phyloP scores from a whole-genome alignment of 1,140 invertebrate species.

The Drosophila lacertosa region DNA sequence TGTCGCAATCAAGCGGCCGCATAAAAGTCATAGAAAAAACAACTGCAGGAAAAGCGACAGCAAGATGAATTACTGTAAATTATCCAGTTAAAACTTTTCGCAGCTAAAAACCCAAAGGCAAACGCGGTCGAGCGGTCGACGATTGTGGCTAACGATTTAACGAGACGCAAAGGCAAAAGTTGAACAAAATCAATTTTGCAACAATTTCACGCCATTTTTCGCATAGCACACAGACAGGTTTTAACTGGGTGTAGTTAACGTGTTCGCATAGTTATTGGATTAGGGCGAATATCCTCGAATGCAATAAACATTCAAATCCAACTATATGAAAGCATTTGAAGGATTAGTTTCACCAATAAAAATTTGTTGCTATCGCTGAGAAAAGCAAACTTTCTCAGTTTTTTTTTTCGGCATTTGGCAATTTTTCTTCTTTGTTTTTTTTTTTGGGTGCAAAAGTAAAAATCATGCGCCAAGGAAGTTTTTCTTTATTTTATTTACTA shows the following conservation, averaged over 20 bases:
- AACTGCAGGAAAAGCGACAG: conserved; percentile 50
- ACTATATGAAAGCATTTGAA: no score
- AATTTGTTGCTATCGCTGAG: neutral
- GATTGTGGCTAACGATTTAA: conserved; percentile 27
- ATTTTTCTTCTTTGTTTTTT: no score
- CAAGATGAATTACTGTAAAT: conserved; percentile 80
- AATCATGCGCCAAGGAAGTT: conserved; percentile 71
- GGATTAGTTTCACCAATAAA: neutral
- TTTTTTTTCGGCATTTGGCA: conserved; percentile 35
- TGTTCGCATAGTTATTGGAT: no score
- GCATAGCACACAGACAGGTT: neutral
- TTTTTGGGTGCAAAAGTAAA: conserved; percentile 56
- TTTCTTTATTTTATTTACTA: conserved; percentile 2
- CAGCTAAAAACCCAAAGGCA: neutral
- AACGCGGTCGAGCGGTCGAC: neutral
- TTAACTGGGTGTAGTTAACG: neutral
- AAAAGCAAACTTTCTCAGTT: neutral
- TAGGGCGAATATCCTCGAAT: no score
- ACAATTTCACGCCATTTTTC: conserved; percentile 23
- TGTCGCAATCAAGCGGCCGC: conserved; percentile 71
- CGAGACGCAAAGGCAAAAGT: conserved; percentile 13
- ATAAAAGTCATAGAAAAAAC: neutral
- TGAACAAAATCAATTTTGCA: conserved; percentile 21
- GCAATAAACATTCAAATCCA: no score
- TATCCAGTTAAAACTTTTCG: conserved; percentile 70